A percentile compares a stretch with the other conserved stretches of the same genome.
These are phyloP conservation scores for Gila orcuttii DNA, from an alignment of 2,113 vertebrate species.

Conservation along the genomic window DNA sequence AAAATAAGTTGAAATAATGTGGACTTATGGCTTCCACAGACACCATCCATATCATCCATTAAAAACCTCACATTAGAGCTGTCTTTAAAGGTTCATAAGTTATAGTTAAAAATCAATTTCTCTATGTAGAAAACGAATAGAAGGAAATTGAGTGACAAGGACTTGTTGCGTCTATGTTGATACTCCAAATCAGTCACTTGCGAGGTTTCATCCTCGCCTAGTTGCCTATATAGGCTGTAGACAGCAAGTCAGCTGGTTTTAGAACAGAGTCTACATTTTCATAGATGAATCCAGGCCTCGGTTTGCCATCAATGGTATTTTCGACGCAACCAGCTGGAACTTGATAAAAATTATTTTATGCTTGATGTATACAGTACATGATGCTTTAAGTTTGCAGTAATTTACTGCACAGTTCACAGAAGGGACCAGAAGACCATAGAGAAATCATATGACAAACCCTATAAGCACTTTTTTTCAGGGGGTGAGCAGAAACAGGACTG, in stretches of 20 bases:
- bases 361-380: too few species aligned
- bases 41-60: too few species aligned
- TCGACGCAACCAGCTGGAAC: neutral
- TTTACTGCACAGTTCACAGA: neutral
- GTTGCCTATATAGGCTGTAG: neutral
- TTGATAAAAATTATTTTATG: neutral
- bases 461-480: neutral
- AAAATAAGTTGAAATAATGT: too few species aligned
- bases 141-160: neutral
- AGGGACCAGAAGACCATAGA: neutral
- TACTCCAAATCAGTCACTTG: neutral
- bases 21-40: too few species aligned
- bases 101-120: too few species aligned
- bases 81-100: too few species aligned
- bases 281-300: neutral
- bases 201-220: neutral
- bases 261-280: neutral
- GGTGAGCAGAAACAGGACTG: neutral
- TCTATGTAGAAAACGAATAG: too few species aligned
- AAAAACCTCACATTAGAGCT: too few species aligned
- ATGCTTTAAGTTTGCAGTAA: conserved; percentile 2
- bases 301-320: neutral
- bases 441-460: conserved; percentile 5
- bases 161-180: neutral
- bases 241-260: neutral